A percentile compares a stretch with the other conserved stretches of the same genome.
Conservation (phyloP, 1,140 invertebrate genomes). For the Drosophila takahashii region DNA sequence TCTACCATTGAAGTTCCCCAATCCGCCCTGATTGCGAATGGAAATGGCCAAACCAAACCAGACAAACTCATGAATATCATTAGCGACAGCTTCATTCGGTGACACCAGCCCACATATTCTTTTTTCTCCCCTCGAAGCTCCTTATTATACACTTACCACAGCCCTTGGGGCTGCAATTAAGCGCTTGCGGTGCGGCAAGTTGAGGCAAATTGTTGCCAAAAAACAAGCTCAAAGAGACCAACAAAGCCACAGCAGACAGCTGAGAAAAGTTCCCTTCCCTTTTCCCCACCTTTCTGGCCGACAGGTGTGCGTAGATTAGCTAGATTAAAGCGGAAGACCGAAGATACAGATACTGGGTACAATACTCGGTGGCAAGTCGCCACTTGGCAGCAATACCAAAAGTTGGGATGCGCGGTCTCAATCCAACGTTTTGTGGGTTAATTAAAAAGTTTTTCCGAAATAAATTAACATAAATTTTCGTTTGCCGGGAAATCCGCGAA, state of each 20-base stretch:
- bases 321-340: conserved; percentile 32
- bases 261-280: conserved; percentile 2
- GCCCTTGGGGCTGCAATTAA: conserved; percentile 52
- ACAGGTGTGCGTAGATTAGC: conserved; percentile 76
- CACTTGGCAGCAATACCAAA: conserved; percentile 16
- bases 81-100: conserved; percentile 30
- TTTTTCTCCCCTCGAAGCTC: neutral
- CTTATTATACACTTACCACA: conserved; percentile 16
- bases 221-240: conserved; percentile 33
- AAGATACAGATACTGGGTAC: conserved; percentile 2
- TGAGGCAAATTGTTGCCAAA: conserved; percentile 20
- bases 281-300: conserved; percentile 4
- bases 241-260: conserved; percentile 26
- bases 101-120: conserved; percentile 6
- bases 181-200: conserved; percentile 22
- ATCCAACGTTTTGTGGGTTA: conserved; percentile 40
- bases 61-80: conserved; percentile 57
- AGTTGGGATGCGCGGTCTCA: conserved; percentile 22
- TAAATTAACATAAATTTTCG: conserved; percentile 76
- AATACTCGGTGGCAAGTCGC: conserved; percentile 7
- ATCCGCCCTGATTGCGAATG: conserved; percentile 31
- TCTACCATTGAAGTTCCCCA: neutral
- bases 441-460: conserved; percentile 73
- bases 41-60: conserved; percentile 30
- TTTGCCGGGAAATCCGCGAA: conserved; percentile 50